Evolutionary conservation across 1,140 invertebrate genomes (phyloP).

Genomic region (Trichonephila clavipes): DNA sequence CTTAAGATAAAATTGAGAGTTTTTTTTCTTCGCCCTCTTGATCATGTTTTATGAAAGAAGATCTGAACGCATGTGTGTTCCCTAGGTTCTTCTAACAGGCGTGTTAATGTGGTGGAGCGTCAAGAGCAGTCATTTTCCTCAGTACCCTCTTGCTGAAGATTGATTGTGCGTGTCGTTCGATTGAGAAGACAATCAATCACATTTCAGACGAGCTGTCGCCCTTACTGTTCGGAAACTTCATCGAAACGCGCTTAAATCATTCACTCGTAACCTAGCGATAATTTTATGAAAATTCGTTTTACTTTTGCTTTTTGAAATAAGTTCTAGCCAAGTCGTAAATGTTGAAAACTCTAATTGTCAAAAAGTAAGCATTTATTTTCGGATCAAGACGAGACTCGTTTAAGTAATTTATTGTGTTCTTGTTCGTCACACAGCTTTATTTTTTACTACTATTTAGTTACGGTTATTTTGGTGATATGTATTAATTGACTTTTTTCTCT

Average conservation of each 20-base stretch:
- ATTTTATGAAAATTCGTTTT: conserved; percentile 60
- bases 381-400: background rate
- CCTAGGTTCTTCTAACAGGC: conserved; percentile 13
- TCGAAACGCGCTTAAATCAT: conserved; percentile 59
- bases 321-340: background rate
- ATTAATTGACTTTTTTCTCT: no score
- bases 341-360: background rate
- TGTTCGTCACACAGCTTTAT: no score
- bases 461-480: no score
- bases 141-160: conserved; percentile 51
- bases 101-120: conserved; percentile 43
- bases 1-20: background rate
- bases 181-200: conserved; percentile 61
- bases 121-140: conserved; percentile 40
- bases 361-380: conserved; percentile 15
- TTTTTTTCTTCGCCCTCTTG: background rate
- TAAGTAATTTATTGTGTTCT: background rate
- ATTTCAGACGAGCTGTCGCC: conserved; percentile 61
- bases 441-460: no score
- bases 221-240: conserved; percentile 52
- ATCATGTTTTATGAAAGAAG: conserved; percentile 36
- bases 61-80: conserved; percentile 28
- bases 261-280: conserved; percentile 58
- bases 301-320: background rate
- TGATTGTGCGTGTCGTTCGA: conserved; percentile 58